Conservation (phyloP, 2,888 invertebrate species). For the Orthosia gothica region DNA sequence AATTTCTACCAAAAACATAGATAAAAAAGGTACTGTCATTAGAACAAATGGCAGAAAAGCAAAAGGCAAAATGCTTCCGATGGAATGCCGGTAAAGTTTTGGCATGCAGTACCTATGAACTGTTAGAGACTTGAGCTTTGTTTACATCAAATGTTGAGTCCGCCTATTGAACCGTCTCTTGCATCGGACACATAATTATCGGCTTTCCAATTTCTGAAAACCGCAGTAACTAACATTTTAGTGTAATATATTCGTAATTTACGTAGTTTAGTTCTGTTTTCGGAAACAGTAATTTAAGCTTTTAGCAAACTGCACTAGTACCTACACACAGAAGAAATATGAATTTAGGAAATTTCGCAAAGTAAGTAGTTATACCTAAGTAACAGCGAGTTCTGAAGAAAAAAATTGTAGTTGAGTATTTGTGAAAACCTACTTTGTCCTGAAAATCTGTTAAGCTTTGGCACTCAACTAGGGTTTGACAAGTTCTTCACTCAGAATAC, state of each 20-base stretch:
- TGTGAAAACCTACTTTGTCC: no score
- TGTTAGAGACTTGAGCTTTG: neutral
- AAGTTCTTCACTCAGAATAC: no score
- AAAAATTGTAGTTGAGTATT: no score
- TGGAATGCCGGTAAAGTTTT: neutral
- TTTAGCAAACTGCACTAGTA: neutral
- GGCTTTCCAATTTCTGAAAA: neutral
- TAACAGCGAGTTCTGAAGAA: no score
- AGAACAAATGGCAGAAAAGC: neutral
- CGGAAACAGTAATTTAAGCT: neutral
- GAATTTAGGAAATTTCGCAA: no score
- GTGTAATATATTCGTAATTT: neutral
- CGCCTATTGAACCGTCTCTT: neutral
- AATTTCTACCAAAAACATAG: neutral
- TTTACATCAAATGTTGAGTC: neutral
- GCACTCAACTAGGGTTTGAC: no score
- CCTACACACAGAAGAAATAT: neutral
- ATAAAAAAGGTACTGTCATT: no score
- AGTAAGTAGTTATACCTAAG: no score
- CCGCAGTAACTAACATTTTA: no score
- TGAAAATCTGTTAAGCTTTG: no score
- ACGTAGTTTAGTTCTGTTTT: neutral
- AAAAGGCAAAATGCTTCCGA: no score
- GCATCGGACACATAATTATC: neutral
- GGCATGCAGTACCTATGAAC: neutral